These are phyloP conservation scores for Ciconia boyciana DNA, from an alignment of 2,113 vertebrate species.

Conservation along the genomic window DNA sequence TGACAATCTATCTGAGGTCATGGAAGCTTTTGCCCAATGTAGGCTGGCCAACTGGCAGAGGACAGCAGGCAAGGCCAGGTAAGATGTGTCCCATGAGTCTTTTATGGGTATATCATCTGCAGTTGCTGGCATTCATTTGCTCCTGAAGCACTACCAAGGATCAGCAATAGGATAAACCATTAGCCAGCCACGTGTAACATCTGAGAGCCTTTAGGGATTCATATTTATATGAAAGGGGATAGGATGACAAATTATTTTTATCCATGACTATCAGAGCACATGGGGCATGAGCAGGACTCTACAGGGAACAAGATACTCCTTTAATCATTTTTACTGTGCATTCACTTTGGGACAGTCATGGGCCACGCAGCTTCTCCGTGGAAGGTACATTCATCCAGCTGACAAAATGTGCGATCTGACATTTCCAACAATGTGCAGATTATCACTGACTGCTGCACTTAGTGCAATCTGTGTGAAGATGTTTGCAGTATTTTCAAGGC, in stretches of 20 bases:
- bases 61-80: not conserved
- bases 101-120: not conserved
- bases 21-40: not conserved
- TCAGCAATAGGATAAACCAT: not conserved
- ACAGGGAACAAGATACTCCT: not conserved
- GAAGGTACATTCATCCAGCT: not conserved
- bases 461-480: not conserved
- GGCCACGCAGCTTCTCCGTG: not conserved
- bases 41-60: not conserved
- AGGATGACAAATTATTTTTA: not conserved
- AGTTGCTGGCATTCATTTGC: not conserved
- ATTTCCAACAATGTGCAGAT: not conserved
- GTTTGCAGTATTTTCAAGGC: not conserved
- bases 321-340: not conserved
- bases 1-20: accelerated
- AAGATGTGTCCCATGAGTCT: not conserved
- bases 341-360: not conserved
- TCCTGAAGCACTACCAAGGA: not conserved
- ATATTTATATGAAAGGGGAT: not conserved
- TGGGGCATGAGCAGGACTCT: not conserved
- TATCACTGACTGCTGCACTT: not conserved
- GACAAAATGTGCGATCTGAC: not conserved
- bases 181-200: not conserved
- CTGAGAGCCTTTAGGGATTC: not conserved
- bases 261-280: not conserved